phyloP scores from a whole-genome alignment of 2,888 invertebrate genomes.

The Yponomeuta malinellus region DNA sequence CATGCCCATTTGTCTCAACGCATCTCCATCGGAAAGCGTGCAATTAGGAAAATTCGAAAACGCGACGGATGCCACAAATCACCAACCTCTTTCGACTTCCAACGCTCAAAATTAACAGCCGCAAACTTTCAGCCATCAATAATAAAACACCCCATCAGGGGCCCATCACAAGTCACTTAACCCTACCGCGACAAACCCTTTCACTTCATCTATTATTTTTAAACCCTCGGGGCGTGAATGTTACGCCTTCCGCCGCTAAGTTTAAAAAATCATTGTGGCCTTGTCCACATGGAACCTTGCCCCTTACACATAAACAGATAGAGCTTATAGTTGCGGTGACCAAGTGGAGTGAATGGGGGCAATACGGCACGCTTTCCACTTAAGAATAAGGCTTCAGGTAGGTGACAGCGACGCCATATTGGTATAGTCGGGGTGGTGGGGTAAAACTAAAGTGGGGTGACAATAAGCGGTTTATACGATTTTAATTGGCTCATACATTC shows the following conservation, averaged over 20 bases:
- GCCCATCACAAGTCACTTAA: slow-evolving; percentile 48
- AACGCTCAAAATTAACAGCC: not conserved
- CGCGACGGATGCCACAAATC: too few species aligned
- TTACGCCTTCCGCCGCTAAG: slow-evolving; percentile 65
- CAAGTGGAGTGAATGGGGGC: slow-evolving; percentile 41
- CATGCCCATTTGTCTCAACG: too few species aligned
- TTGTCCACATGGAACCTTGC: not conserved
- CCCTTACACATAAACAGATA: not conserved
- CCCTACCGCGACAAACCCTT: slow-evolving; percentile 46
- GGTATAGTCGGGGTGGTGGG: slow-evolving; percentile 56
- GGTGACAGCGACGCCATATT: slow-evolving; percentile 74
- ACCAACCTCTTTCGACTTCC: not conserved
- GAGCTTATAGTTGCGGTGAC: not conserved
- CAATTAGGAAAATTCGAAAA: slow-evolving; percentile 21
- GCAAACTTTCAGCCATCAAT: slow-evolving; percentile 33
- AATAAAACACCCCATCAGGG: slow-evolving; percentile 42
- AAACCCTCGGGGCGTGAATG: slow-evolving; percentile 66
- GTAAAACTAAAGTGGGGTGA: slow-evolving; percentile 45
- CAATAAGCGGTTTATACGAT: slow-evolving; percentile 65
- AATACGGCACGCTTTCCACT: slow-evolving; percentile 60
- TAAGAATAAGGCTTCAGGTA: slow-evolving; percentile 56
- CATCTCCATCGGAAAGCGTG: not conserved
- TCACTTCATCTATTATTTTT: slow-evolving; percentile 67
- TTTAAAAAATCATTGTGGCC: slow-evolving; percentile 39
- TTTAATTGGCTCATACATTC: slow-evolving; percentile 57